Conservation (phyloP, 2,888 invertebrate genomes). For the Chloromyia formosa region DNA sequence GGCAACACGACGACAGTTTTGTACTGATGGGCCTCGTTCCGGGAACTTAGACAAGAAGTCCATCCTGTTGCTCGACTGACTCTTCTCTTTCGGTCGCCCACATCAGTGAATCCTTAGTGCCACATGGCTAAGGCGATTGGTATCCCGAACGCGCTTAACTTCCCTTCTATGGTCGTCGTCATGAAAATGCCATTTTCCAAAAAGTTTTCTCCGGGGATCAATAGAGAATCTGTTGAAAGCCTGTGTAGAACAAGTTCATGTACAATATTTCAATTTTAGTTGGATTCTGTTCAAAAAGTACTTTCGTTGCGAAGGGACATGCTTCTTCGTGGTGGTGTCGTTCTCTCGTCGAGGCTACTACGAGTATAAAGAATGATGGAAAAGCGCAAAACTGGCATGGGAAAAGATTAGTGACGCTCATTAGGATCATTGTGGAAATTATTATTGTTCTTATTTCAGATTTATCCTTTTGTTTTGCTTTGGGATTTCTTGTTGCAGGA, state of each 20-base stretch:
- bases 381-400: background rate
- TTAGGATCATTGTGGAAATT: slow-evolving; percentile 30
- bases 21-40: background rate
- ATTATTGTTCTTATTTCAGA: slow-evolving; percentile 4
- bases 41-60: background rate
- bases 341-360: no score
- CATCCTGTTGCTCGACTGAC: slow-evolving; percentile 22
- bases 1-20: background rate
- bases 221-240: slow-evolving; percentile 35
- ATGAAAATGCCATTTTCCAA: slow-evolving; percentile 32
- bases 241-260: slow-evolving; percentile 36
- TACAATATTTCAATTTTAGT: slow-evolving; percentile 41
- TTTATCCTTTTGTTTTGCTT: no score
- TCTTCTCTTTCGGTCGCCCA: background rate
- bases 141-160: background rate
- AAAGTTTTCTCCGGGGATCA: slow-evolving; percentile 34
- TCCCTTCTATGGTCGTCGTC: slow-evolving; percentile 1
- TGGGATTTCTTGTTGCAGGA: no score
- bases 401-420: slow-evolving; percentile 32
- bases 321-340: no score
- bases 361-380: background rate
- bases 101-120: background rate
- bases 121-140: no score
- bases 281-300: slow-evolving; percentile 31
- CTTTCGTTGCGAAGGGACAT: slow-evolving; percentile 2